These are phyloP conservation scores for Zosterops borbonicus DNA, from an alignment of 2,113 vertebrate genomes.

Conservation along the genomic window DNA sequence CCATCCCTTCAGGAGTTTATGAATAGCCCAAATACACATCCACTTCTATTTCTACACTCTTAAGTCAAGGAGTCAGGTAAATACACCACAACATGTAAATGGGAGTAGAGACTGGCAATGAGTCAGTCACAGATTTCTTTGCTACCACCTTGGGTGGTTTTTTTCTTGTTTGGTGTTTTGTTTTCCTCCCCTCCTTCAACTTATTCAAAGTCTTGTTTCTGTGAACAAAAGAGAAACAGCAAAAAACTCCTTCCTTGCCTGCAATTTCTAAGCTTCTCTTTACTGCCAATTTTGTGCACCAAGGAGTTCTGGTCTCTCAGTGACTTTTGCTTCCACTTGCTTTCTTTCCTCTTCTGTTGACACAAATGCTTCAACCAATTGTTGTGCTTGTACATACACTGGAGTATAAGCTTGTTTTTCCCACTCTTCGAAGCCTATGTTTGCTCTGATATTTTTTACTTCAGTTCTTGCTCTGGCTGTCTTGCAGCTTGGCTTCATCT, in stretches of 20 bases:
- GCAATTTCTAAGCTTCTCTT: background rate
- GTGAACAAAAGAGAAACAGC: background rate
- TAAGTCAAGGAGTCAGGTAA: background rate
- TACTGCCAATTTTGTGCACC: background rate
- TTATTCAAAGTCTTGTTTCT: background rate
- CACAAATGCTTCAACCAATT: background rate
- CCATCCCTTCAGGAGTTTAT: background rate
- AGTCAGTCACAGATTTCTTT: background rate
- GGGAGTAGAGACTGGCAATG: background rate
- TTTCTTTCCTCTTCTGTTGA: background rate
- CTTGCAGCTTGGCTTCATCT: background rate
- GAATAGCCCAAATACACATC: background rate
- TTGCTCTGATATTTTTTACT: background rate
- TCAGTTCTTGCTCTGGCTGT: background rate
- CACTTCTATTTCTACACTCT: background rate
- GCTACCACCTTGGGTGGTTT: background rate
- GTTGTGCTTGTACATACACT: background rate
- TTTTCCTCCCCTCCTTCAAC: too few relatives aligned
- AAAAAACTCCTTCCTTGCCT: background rate
- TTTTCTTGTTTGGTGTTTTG: background rate
- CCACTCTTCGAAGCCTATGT: background rate
- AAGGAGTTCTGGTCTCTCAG: background rate
- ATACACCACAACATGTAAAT: background rate
- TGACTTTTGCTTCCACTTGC: background rate
- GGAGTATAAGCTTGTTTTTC: background rate